Evolutionary conservation across 2,113 vertebrate genomes (phyloP), one percentile per base, ranked within the genome.

Genomic region (Eudyptes chrysolophus): DNA sequence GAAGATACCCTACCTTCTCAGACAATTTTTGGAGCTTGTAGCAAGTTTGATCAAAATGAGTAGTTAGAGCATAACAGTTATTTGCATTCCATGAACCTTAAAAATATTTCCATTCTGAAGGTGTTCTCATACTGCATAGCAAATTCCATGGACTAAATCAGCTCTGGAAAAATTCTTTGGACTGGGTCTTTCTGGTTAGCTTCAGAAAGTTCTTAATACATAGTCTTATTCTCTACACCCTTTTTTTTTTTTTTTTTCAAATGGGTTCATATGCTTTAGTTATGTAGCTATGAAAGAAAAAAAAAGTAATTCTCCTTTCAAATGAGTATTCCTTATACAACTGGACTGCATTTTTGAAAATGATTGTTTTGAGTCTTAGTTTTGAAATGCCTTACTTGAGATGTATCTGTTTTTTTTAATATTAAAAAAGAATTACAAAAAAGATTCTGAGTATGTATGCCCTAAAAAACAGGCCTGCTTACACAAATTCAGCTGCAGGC

Each of bases 211-310:
- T 80, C 10, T 32, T 60, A 54, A 52, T 51, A 4, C 2, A 26
- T 5, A 13, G 8, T 18, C 8, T 38, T 68, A 25, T 65, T 82
- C 24, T 60, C 25, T 55, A 7, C 3, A 20, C 3, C 0, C 1
- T 16, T 19, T 75, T 42, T 16, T 44, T 48, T 46, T n/a, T 25
- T 17, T 55, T 48, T 2, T 2, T 6, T 5, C 16, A 1, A 48
- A 38, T 36, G 21, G 2, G 3, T 34, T 70, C 44, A 22, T 52
- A 25, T 71, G 1, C 9, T 84, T 79, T 71, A 69, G 2, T 29
- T 84, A 42, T 36, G 1, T 36, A 93, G 51, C 8, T n/a, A 21
- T 15, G 9, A 52, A 71, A 55, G 29, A 36, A 42, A 57, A 55
- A 68, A 36, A 52, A 25, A 13, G 1, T 21, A 75, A 49, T 69